Evolutionary conservation across 1,140 invertebrate genomes (phyloP).

Genomic region (Pogonus chalceus): DNA sequence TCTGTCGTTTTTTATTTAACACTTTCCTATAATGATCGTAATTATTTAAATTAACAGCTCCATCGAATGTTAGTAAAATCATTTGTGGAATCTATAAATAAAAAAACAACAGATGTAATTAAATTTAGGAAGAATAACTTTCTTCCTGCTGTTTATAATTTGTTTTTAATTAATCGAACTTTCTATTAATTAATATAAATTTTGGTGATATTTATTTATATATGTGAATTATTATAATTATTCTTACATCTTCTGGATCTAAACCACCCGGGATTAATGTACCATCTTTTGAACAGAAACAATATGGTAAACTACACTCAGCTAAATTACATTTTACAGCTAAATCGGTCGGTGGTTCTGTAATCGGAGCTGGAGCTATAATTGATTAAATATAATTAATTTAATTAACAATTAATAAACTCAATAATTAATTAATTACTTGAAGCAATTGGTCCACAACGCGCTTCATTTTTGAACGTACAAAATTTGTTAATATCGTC

Average conservation of each 20-base stretch:
- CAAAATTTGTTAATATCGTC: conserved; percentile 85
- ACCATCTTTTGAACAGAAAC: conserved; percentile 87
- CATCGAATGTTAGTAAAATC: conserved; percentile 87
- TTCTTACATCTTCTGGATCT: conserved; percentile 64
- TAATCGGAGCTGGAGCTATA: conserved; percentile 65
- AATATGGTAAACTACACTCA: conserved; percentile 76
- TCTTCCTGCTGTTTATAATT: too few species aligned
- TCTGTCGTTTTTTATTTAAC: conserved; percentile 65
- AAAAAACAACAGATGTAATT: too few species aligned
- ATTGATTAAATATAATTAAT: conserved; percentile 11
- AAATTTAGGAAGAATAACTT: too few species aligned
- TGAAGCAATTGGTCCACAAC: conserved; percentile 75
- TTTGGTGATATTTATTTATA: too few species aligned
- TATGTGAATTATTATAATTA: too few species aligned
- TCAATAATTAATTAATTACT: conserved; percentile 51
- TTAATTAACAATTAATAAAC: neutral
- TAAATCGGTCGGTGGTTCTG: conserved; percentile 66
- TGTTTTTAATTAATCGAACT: too few species aligned
- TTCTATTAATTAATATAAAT: too few species aligned
- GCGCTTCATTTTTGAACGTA: conserved; percentile 83
- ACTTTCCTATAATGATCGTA: conserved; percentile 81
- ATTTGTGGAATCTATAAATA: conserved; percentile 79
- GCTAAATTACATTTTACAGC: conserved; percentile 66
- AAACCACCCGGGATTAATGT: conserved; percentile 75
- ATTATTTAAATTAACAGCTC: conserved; percentile 86